A percentile compares a stretch with the other conserved stretches of the same genome.
Evolutionary conservation across 2,113 vertebrate genomes (phyloP).

Genomic region (Macrotus californicus): DNA sequence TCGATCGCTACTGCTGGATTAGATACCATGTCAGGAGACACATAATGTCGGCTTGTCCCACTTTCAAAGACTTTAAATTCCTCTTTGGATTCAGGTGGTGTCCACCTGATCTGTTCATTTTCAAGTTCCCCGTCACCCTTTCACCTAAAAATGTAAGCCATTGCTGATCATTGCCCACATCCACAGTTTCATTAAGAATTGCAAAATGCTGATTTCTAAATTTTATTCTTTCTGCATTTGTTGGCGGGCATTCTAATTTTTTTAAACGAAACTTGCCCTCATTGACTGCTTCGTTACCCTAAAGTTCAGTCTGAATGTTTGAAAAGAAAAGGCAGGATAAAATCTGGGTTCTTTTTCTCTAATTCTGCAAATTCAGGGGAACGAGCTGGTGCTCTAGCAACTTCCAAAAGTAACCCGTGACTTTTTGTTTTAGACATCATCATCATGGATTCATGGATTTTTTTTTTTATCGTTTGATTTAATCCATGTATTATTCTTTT

Average conservation of each 20-base stretch:
- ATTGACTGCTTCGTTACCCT: neutral
- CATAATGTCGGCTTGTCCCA: neutral
- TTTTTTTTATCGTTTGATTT: neutral
- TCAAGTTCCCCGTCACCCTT: neutral
- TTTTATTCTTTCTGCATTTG: neutral
- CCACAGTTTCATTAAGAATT: neutral
- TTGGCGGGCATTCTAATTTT: neutral
- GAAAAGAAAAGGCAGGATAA: neutral
- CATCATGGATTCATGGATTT: neutral
- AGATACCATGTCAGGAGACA: neutral
- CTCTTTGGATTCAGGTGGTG: neutral
- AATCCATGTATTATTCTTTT: neutral
- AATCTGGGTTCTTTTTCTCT: neutral
- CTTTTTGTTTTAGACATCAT: neutral
- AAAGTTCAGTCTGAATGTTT: neutral
- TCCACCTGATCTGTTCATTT: neutral
- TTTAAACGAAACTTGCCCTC: neutral
- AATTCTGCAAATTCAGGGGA: neutral
- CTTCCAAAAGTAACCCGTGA: neutral
- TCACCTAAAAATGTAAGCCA: neutral
- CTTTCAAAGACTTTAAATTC: neutral
- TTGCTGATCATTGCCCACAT: neutral
- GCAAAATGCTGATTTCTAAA: neutral
- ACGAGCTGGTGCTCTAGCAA: neutral
- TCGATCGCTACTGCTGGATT: neutral